phyloP scores from a whole-genome alignment of 2,888 invertebrate genomes.

The Anodontia alba region DNA sequence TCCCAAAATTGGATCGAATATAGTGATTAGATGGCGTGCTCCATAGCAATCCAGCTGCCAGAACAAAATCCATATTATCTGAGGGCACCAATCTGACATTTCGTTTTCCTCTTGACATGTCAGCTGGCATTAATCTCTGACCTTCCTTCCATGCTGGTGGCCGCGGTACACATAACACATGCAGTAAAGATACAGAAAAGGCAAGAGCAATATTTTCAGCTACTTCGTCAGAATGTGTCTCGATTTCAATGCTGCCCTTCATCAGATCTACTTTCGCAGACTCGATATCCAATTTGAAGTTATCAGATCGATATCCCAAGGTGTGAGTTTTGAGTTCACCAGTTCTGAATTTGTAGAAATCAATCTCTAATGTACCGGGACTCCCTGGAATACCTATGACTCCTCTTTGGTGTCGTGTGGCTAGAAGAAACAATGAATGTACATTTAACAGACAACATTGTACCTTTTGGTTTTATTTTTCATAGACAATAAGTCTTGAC shows the following conservation, averaged over 20 bases:
- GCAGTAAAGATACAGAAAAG: conserved; percentile 84
- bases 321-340: conserved; percentile 27
- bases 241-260: conserved; percentile 54
- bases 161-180: conserved; percentile 86
- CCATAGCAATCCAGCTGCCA: conserved; percentile 84
- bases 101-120: conserved; percentile 4
- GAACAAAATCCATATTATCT: conserved; percentile 79
- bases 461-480: background rate
- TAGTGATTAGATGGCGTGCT: conserved; percentile 79
- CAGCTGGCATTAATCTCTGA: conserved; percentile 5
- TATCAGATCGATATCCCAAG: conserved; percentile 41
- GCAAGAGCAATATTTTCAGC: conserved; percentile 85
- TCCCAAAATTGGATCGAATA: conserved; percentile 49
- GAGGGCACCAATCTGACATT: conserved; percentile 62
- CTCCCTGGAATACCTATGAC: conserved; percentile 71
- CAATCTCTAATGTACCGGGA: conserved; percentile 73
- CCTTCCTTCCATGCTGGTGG: conserved; percentile 68
- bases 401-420: conserved; percentile 2
- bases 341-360: conserved; percentile 62
- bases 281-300: conserved; percentile 41
- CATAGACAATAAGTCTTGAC: no score
- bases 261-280: conserved; percentile 63
- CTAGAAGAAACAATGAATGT: conserved; percentile 14
- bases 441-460: background rate
- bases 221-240: conserved; percentile 72